Conservation (phyloP, 2,888 invertebrate species). For the Argynnis bischoffii region DNA sequence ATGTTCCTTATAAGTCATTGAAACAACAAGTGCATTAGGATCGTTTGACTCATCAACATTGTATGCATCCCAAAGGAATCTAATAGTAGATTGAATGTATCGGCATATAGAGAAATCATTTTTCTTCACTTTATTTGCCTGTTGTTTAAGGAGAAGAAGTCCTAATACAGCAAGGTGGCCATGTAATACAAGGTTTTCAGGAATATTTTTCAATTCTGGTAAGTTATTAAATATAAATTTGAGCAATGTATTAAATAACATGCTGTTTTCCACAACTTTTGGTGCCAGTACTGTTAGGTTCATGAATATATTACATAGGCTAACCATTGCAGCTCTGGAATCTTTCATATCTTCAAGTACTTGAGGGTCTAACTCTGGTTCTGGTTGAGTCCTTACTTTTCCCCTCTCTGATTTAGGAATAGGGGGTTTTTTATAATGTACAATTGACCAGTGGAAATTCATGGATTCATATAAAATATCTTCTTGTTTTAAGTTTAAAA, state of each 20-base stretch:
- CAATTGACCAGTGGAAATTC: slow-evolving; percentile 93
- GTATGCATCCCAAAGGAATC: slow-evolving; percentile 96
- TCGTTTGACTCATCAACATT: slow-evolving; percentile 94
- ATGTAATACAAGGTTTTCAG: slow-evolving; percentile 92
- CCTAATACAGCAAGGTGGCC: slow-evolving; percentile 93
- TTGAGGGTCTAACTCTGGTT: slow-evolving; percentile 88
- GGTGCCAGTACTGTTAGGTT: slow-evolving; percentile 94
- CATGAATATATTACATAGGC: slow-evolving; percentile 95
- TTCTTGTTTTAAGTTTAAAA: slow-evolving; percentile 90
- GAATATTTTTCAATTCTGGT: slow-evolving; percentile 91
- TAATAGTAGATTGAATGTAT: slow-evolving; percentile 93
- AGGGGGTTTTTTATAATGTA: slow-evolving; percentile 91
- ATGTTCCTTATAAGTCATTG: slow-evolving; percentile 92
- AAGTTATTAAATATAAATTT: slow-evolving; percentile 93
- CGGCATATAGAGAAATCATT: slow-evolving; percentile 94
- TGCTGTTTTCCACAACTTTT: slow-evolving; percentile 89
- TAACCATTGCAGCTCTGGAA: slow-evolving; percentile 92
- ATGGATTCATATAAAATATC: slow-evolving; percentile 90
- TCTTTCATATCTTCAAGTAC: slow-evolving; percentile 92
- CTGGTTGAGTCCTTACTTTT: slow-evolving; percentile 88
- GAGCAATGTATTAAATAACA: slow-evolving; percentile 89
- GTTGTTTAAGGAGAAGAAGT: slow-evolving; percentile 90
- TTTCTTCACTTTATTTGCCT: slow-evolving; percentile 90
- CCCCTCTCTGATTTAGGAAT: slow-evolving; percentile 90
- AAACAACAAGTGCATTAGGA: slow-evolving; percentile 90